These are phyloP conservation scores for Osedax fenrisi DNA, from an alignment of 2,888 invertebrate genomes.

Conservation along the genomic window DNA sequence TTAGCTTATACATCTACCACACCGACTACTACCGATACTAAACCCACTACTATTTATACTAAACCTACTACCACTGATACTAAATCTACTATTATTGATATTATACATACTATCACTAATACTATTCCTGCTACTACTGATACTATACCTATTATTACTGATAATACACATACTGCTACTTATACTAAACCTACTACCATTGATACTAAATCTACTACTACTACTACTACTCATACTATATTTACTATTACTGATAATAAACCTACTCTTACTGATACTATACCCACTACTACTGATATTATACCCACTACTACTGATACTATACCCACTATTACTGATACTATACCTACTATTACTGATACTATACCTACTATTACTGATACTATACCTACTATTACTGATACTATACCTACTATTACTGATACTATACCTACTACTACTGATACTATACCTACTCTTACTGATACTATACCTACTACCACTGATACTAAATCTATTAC, in stretches of 20 bases:
- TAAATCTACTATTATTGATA: not conserved
- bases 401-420: not conserved
- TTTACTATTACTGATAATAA: not conserved
- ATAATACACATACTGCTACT: not conserved
- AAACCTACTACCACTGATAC: not conserved
- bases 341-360: not conserved
- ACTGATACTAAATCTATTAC: not conserved
- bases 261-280: not conserved
- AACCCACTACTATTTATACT: not conserved
- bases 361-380: not conserved
- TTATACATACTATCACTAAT: not conserved
- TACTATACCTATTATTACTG: not conserved
- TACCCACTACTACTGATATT: not conserved
- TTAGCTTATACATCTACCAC: too few species aligned
- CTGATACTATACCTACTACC: not conserved
- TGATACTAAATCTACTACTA: not conserved
- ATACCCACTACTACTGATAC: not conserved
- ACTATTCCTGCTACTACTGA: not conserved
- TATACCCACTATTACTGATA: not conserved
- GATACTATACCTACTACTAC: not conserved
- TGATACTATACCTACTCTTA: not conserved
- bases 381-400: not conserved
- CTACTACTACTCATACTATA: not conserved
- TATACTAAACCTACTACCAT: not conserved
- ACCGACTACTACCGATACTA: not conserved